Base-by-base conservation (phyloP, 2,797 vertebrate genomes). In the Galaxias olidus region DNA sequence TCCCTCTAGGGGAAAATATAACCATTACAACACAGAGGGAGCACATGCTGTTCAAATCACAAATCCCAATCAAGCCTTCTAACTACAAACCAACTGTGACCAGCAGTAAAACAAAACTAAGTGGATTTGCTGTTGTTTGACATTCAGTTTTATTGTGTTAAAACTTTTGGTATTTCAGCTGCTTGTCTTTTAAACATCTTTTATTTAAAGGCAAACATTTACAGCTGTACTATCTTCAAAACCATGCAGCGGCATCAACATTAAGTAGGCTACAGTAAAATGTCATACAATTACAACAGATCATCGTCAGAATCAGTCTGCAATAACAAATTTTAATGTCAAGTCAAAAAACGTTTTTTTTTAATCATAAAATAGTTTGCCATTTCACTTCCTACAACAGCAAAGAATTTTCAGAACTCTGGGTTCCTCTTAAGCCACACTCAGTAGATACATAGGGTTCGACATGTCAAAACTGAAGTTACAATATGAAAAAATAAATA, bases 81-180 rank as follows among this genome's bases (percentile, higher is more conserved):
- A 30, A 6, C 3, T 2, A 30, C 6, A 30, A 30, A 30, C 30
- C 6, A 30, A 30, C 30, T 30, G n/a, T n/a, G n/a, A n/a, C 30
- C 6, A 30, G 30, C 3, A 6, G 6, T 30, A 30, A 30, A 30
- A 30, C 2, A 30, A 30, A 30, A 30, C 30, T 30, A 30, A 30
- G 30, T 30, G 30, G 30, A 30, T 30, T 30, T 30, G 6, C 65
- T 72, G 68, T 80, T 76, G 71, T 79, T 69, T 61, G 83, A 90
- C 87, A 91, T 86, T 87, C 81, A 76, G 76, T 89, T 79, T 92
- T 91, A 91, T 89, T 91, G 59, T 71, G 86, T 90, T 89, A 84
- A 88, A 88, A 86, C 76, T 65, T 92, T 91, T 91, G 91, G 89
- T 91, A 71, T 86, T 82, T 83, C 83, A 88, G 88, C 87, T 78